Evolutionary conservation across 2,113 vertebrate genomes (phyloP), one percentile per base, ranked within the genome.

Genomic region (Caranx melampygus): DNA sequence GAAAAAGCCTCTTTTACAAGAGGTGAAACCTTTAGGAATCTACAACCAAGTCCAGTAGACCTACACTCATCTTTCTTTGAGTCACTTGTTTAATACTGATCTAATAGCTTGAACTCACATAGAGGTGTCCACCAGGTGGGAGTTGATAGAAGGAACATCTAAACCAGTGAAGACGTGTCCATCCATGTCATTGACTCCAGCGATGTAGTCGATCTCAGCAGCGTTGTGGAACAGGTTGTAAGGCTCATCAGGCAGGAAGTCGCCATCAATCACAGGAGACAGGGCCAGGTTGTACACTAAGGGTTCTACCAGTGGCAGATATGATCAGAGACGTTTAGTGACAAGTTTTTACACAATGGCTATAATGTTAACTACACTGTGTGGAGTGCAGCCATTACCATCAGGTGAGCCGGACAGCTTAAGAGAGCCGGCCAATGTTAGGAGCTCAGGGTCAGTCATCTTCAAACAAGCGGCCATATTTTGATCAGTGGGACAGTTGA

Each of bases 121-220:
- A 0, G 92, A 60, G 52, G 97, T 91, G 11, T 90, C 33, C 64
- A 68, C 26, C 1, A 94, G 31, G 0, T 88, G 75, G 47, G 89
- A 87, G 89, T 98, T 96, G 70, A 99, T 18, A 7, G 93, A 93
- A 0, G 96, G 96, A 12, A 98, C 0, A 40, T 99, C 97, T 0
- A 97, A 0, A 0, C 73, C 85, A 0, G 95, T 94, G 21, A 98
- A 98, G 6, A 99, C 0, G 84, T 98, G 96, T 7, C 96, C 97
- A 0, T 99, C 98, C 97, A 99, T 98, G 93, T 97, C 6, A 1
- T 99, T 99, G 88, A 92, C 71, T 42, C 98, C 98, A 0, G 83
- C 95, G 0, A 99, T 49, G 91, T 97, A 98, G 89, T 98, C 97
- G 0, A 98, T 88, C 31, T 96, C 94, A 0, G 96, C 97, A 0